Evolutionary conservation across 2,797 vertebrate species (phyloP), one percentile per base, ranked within the genome.

Genomic region (Anas acuta): DNA sequence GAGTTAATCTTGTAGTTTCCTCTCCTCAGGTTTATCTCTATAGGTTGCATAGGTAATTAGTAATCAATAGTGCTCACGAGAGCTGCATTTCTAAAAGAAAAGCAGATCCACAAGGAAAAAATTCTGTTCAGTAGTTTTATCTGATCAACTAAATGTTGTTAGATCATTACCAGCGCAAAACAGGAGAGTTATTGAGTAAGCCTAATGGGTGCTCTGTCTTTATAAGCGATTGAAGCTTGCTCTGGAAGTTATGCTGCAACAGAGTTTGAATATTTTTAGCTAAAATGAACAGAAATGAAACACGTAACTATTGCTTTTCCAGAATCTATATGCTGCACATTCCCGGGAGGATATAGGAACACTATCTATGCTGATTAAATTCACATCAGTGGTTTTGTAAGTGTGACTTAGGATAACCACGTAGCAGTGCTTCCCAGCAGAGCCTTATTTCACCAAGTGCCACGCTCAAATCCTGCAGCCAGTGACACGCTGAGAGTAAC

Each of bases 181-280:
- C 12, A 28, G 54, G 41, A 39, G 35, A 18, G 23, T 13, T 69
- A 2, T n/a, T 0, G 0, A 7, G 15, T 20, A 26, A 73, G 28
- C 28, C 19, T 3, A 25, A 3, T 8, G 32, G 37, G 33, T 53
- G n/a, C 56, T 57, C 41, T 64, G 53, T 8, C 53, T 33, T 61
- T 22, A 23, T 19, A 33, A 45, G 30, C 4, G 13, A 56, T 5
- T 21, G 26, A 70, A 21, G 8, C 7, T 70, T 70, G 28, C 26
- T 51, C 39, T 65, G 35, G 5, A 51, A 67, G 35, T 19, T 28
- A 7, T 2, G 3, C 33, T 65, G 22, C 21, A 51, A 32, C 49
- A 49, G 11, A 9, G 6, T 18, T 54, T 30, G 10, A 12, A 0
- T 22, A 8, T 28, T 58, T 61, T 54, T 5, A 37, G 30, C 30